Conservation (phyloP, 2,797 vertebrate species). For the Anomalospiza imberbis region DNA sequence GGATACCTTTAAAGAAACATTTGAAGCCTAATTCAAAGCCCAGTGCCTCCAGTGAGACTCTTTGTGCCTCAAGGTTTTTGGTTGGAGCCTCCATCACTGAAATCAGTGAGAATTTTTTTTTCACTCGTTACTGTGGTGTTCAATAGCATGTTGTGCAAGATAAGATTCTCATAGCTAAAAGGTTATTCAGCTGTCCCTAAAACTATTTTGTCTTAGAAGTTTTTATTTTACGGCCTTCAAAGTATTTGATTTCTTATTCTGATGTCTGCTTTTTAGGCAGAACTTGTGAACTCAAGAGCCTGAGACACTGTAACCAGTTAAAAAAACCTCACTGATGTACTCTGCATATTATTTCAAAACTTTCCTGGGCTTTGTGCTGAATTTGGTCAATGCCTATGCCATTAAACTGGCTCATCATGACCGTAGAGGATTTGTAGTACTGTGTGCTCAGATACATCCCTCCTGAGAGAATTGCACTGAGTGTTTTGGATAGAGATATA, state of each 20-base stretch:
- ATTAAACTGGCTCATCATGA: not conserved
- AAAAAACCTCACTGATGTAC: not conserved
- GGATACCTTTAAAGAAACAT: not conserved
- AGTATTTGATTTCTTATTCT: not conserved
- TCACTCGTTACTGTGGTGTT: not conserved
- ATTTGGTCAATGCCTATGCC: not conserved
- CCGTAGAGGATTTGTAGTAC: not conserved
- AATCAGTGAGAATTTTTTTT: not conserved
- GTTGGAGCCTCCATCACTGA: not conserved
- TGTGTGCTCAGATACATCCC: not conserved
- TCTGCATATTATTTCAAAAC: not conserved
- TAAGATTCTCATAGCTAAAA: not conserved
- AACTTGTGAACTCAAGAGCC: not conserved
- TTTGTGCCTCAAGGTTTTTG: not conserved
- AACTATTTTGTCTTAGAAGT: not conserved
- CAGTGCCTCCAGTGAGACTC: not conserved
- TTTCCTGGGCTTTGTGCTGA: not conserved
- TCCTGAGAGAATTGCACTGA: not conserved
- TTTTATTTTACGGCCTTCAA: not conserved
- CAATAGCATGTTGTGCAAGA: not conserved
- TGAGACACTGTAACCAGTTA: not conserved
- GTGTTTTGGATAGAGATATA: not conserved
- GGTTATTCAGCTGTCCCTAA: not conserved
- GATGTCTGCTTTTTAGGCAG: not conserved
- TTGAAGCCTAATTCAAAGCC: not conserved